Evolutionary conservation across 2,797 vertebrate genomes (phyloP).

Genomic region (Paratrypauchen microcephalus): DNA sequence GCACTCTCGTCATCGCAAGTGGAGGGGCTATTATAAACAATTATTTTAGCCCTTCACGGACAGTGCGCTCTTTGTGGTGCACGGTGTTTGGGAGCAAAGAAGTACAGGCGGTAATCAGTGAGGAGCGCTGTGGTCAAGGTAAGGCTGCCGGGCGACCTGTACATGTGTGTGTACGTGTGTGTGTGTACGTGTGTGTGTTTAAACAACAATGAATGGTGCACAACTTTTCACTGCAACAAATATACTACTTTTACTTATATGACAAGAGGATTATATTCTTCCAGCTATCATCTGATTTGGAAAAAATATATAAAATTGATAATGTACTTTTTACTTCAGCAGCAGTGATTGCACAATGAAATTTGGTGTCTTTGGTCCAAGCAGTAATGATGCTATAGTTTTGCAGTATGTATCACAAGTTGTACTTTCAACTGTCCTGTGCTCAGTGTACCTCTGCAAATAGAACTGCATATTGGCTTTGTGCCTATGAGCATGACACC

Average conservation of each 20-base stretch:
- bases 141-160: constrained; percentile 66
- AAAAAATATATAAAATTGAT: not conserved
- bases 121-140: constrained; percentile 77
- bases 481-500: not conserved
- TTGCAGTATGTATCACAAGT: not conserved
- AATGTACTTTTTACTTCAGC: not conserved
- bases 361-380: not conserved
- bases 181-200: constrained; percentile 33
- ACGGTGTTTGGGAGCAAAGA: constrained; percentile 84
- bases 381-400: not conserved
- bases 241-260: not conserved
- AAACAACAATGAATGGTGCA: not conserved
- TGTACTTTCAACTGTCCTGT: not conserved
- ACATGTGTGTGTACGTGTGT: constrained; percentile 14
- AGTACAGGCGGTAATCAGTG: constrained; percentile 82
- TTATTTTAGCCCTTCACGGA: constrained; percentile 88
- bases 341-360: not conserved
- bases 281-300: not conserved
- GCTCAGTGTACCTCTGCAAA: not conserved
- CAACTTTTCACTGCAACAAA: not conserved
- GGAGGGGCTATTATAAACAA: constrained; percentile 93
- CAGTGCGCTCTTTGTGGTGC: constrained; percentile 90
- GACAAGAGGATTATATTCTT: not conserved
- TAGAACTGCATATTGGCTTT: not conserved
- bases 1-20: constrained; percentile 88